These are phyloP conservation scores for Sander vitreus DNA, from an alignment of 2,113 vertebrate species.

Conservation along the genomic window DNA sequence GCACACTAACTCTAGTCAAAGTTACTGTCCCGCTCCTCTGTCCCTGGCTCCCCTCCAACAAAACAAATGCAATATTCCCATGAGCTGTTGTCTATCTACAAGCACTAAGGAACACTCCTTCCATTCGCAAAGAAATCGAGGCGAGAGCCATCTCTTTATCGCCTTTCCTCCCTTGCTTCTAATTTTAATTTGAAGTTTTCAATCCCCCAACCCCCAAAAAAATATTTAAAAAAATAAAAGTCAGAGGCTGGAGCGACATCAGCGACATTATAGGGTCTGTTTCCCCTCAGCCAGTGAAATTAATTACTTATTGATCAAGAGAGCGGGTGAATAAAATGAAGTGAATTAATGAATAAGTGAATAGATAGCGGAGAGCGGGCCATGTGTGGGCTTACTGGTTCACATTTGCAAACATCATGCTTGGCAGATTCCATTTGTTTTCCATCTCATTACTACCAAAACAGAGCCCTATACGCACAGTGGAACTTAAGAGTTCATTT, in stretches of 20 bases:
- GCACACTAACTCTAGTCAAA: slow-evolving; percentile 31
- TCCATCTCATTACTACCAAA: slow-evolving; percentile 69
- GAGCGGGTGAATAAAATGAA: slow-evolving; percentile 78
- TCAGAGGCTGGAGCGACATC: slow-evolving; percentile 61
- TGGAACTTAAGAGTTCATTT: slow-evolving; percentile 12
- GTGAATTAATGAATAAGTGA: slow-evolving; percentile 81
- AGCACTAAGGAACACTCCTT: slow-evolving; percentile 39
- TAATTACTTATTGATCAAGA: slow-evolving; percentile 86
- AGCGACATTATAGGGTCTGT: slow-evolving; percentile 67
- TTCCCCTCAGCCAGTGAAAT: slow-evolving; percentile 77
- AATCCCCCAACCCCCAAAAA: neutral
- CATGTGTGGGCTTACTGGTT: slow-evolving; percentile 73
- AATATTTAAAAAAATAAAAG: slow-evolving; percentile 21
- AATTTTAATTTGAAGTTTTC: slow-evolving; percentile 64
- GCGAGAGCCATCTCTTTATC: slow-evolving; percentile 28
- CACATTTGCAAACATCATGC: slow-evolving; percentile 76
- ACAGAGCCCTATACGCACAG: neutral
- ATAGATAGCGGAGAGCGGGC: slow-evolving; percentile 65
- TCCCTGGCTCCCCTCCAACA: slow-evolving; percentile 37
- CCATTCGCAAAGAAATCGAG: slow-evolving; percentile 27
- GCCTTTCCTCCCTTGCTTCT: slow-evolving; percentile 14
- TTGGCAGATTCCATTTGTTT: slow-evolving; percentile 78
- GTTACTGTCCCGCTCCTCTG: slow-evolving; percentile 18
- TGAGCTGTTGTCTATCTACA: slow-evolving; percentile 38
- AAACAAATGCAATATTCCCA: slow-evolving; percentile 38